These are phyloP conservation scores for Molanna angustata DNA, from an alignment of 2,888 invertebrate genomes.

Conservation along the genomic window DNA sequence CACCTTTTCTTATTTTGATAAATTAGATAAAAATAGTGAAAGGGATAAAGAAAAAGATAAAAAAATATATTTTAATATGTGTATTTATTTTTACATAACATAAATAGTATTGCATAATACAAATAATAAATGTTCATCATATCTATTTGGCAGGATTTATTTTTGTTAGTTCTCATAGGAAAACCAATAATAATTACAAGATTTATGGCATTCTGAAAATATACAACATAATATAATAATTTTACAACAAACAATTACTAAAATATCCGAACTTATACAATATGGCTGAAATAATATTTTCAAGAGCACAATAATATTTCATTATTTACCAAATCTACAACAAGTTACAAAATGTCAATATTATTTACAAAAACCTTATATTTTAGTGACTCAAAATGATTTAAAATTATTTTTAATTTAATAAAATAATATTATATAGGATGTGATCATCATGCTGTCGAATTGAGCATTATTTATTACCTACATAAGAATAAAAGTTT, in stretches of 20 bases:
- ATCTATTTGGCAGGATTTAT: slow-evolving; percentile 28
- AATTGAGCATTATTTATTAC: slow-evolving; percentile 15
- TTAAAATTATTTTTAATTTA: slow-evolving; percentile 13
- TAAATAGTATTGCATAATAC: slow-evolving; percentile 24
- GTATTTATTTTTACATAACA: slow-evolving; percentile 24
- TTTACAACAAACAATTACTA: slow-evolving; percentile 18
- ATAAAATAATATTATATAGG: slow-evolving; percentile 8
- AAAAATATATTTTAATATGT: too few relatives aligned
- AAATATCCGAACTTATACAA: slow-evolving; percentile 23
- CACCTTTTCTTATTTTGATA: too few relatives aligned
- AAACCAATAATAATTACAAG: slow-evolving; percentile 14
- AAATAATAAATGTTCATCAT: slow-evolving; percentile 24
- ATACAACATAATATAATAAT: slow-evolving; percentile 20
- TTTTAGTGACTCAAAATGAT: slow-evolving; percentile 25
- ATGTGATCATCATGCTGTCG: slow-evolving; percentile 19
- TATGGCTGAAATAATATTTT: slow-evolving; percentile 19
- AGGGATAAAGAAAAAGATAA: too few relatives aligned
- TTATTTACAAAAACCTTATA: slow-evolving; percentile 24
- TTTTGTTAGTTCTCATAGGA: slow-evolving; percentile 23
- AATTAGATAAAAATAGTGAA: too few relatives aligned
- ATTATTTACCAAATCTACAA: slow-evolving; percentile 15
- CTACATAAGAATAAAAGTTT: neutral
- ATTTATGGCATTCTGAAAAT: slow-evolving; percentile 23
- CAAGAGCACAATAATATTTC: slow-evolving; percentile 13
- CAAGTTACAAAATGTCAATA: slow-evolving; percentile 20